Evolutionary conservation across 2,797 vertebrate species (phyloP).

Genomic region (Scyliorhinus canicula): DNA sequence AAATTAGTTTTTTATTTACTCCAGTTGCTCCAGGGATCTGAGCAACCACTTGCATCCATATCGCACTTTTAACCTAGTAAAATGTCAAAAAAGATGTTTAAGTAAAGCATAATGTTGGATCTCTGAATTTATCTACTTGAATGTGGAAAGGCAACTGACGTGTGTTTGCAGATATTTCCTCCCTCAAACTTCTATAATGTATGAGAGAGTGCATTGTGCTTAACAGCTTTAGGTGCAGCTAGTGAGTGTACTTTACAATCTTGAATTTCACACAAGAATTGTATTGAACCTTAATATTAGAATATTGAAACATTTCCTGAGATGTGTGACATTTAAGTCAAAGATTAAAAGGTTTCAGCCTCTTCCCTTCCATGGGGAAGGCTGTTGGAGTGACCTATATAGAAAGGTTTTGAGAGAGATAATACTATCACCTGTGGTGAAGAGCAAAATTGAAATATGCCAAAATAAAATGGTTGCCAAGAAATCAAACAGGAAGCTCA

Average conservation of each 20-base stretch:
- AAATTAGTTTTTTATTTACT: neutral
- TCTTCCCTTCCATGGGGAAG: too few relatives aligned
- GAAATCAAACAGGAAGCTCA: neutral
- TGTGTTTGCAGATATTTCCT: neutral
- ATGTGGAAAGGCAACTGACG: neutral
- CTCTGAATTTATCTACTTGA: neutral
- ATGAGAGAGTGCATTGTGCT: neutral
- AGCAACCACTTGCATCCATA: neutral
- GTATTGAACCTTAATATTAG: too few relatives aligned
- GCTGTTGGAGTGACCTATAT: too few relatives aligned
- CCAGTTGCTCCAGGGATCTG: neutral
- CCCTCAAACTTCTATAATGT: neutral
- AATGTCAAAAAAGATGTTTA: too few relatives aligned
- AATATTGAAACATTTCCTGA: neutral
- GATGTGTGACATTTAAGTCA: neutral
- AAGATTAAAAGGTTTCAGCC: too few relatives aligned
- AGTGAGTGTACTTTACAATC: neutral
- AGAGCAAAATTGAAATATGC: neutral
- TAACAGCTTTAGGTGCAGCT: neutral
- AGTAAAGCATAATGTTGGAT: too few relatives aligned
- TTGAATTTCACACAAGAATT: neutral
- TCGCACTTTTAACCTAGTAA: too few relatives aligned
- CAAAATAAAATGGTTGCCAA: neutral
- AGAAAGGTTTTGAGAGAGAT: neutral
- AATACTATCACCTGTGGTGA: neutral